phyloP scores from a whole-genome alignment of 1,140 invertebrate species.

The Magallana ariakensis region DNA sequence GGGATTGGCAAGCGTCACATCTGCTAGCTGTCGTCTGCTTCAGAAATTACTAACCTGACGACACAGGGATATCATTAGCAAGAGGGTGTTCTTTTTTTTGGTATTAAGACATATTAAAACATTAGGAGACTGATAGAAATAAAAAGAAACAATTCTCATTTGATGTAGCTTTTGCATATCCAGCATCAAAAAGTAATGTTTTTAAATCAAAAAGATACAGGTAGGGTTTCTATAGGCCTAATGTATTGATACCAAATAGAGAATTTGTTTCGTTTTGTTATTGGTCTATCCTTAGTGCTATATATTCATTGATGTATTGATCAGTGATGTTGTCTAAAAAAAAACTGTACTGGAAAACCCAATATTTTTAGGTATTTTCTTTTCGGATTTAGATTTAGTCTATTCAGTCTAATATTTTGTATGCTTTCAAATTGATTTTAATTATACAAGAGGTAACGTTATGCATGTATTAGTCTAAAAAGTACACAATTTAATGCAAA shows the following conservation, averaged over 20 bases:
- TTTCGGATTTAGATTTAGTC: too few species aligned
- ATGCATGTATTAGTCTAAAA: too few species aligned
- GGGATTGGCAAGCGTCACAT: neutral
- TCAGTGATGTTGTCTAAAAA: neutral
- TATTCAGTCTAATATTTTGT: too few species aligned
- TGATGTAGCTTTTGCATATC: constrained; percentile 12
- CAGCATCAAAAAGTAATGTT: too few species aligned
- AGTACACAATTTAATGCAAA: neutral
- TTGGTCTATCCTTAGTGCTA: neutral
- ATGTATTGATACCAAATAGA: constrained; percentile 14
- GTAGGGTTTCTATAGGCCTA: neutral
- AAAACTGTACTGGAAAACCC: neutral
- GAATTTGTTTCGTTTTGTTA: neutral
- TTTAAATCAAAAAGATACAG: constrained; percentile 16
- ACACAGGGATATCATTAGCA: neutral
- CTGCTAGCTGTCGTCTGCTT: neutral
- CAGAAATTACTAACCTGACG: neutral
- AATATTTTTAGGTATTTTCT: too few species aligned
- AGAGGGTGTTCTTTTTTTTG: neutral
- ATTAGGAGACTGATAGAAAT: neutral
- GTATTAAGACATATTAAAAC: too few species aligned
- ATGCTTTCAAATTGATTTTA: too few species aligned
- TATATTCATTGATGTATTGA: neutral
- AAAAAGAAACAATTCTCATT: neutral
- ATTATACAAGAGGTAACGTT: too few species aligned